Base-by-base conservation (phyloP, 2,888 invertebrate genomes). In the Morinoia aosen region DNA sequence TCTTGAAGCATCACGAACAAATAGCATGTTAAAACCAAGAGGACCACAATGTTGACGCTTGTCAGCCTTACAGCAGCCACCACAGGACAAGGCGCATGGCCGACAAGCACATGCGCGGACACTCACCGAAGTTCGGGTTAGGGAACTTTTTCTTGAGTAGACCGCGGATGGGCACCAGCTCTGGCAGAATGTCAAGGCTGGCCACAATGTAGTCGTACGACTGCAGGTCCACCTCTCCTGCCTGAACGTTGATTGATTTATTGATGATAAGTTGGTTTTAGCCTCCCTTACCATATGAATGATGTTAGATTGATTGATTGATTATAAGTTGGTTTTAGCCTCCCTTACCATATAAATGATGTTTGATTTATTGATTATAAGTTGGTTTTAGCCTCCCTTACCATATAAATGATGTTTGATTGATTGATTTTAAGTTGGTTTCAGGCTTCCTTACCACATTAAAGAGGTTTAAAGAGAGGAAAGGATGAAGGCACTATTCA, bases 161-260 rank as follows among this genome's bases (percentile, higher is more conserved):
- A 11, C 64, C 61, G 8, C 95, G 39, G 95, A 95, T 61, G n/a
- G 95, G 95, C 25, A 95, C 64, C n/a, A 95, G 19, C 25, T 95
- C 61, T 1, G 95, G 95, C 58, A 95, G 25, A 19, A 95, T 95
- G 58, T 95, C 95, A 5, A 95, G 61, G 64, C 95, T 95, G 64
- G 95, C n/a, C 58, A 95, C 95, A 39, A 95, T n/a, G 64, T 95
- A 95, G 64, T 95, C 95, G 64, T 95, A 95, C 7, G 58, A 40
- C 61, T 48, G 57, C 19, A 95, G 40, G 64, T 95, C 64, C 10
- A 95, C 48, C 33, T 95, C 95, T 19, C 95, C 95, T n/a, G 16
- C 95, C 95, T 95, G 64, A 7, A 56, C 64, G 64, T 64, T 33
- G 2, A 48, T 48, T 48, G 16, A 33, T 64, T 7, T 1, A 7